Percentiles rank a stretch among this genome's conserved stretches.
Conservation (phyloP, 2,113 vertebrate species). For the Oriolus oriolus region DNA sequence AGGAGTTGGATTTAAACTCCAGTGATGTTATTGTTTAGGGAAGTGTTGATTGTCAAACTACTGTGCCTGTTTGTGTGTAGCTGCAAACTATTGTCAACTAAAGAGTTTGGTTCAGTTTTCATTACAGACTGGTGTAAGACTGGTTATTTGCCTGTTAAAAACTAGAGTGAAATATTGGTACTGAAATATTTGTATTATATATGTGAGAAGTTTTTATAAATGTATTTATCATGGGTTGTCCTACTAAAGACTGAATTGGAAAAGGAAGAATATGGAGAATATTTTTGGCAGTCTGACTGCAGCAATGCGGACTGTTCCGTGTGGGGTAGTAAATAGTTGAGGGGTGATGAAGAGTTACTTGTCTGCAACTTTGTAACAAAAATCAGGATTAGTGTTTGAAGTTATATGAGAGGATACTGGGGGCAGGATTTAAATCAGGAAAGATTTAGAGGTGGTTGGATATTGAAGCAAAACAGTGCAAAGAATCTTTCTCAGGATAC, state of each 20-base stretch:
- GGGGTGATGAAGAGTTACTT: background rate
- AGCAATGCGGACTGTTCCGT: accelerated
- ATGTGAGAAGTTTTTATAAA: too few relatives aligned
- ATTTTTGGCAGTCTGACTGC: background rate
- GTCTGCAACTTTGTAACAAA: background rate
- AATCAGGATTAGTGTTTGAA: background rate
- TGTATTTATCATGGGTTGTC: background rate
- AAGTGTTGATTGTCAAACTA: background rate
- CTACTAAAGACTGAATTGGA: background rate
- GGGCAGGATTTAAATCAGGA: background rate
- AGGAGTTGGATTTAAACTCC: background rate
- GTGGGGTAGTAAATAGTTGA: background rate
- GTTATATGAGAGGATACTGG: accelerated
- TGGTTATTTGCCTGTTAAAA: background rate
- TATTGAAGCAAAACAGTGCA: background rate
- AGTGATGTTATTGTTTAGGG: background rate
- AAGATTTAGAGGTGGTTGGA: background rate
- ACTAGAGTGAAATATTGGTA: background rate
- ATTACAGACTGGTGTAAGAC: background rate
- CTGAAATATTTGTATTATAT: background rate
- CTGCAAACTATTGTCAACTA: background rate
- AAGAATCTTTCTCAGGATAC: background rate
- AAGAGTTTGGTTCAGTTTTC: background rate
- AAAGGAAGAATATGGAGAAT: background rate
- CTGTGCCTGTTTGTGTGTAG: background rate